Evolutionary conservation across 2,888 invertebrate genomes (phyloP), one percentile per base, ranked within the genome.

Genomic region (Agrotis segetum): DNA sequence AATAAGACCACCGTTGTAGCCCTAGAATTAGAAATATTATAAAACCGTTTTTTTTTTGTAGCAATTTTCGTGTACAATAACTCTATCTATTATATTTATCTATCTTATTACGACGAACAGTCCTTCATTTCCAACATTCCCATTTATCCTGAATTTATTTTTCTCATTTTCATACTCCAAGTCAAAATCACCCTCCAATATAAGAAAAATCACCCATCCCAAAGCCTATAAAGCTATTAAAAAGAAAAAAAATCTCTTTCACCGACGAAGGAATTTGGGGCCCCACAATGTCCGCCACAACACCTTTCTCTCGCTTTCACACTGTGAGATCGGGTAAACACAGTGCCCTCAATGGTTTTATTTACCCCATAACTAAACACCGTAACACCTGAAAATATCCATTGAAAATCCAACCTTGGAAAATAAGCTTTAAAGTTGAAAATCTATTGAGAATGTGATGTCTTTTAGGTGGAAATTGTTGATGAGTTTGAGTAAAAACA

Each of bases 291-390:
- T 87, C 88, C 86, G 88, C 84, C 82, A 88, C 47, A 52, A 85
- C 85, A 88, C 92, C 94, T 95, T 95, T 95, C 95, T 92, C 94
- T 87, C 61, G 92, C 95, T 95, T 95, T 95, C 95, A 90, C 93
- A 79, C 85, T 81, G 88, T 84, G 88, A 91, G 90, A 84, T 81
- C 84, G 74, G 60, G 91, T 92, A 92, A 93, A 91, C 92, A 91
- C 88, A 87, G 88, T 92, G 92, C 88, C 92, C 92, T 88, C 90
- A 82, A 90, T 91, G 88, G 82, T 82, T 75, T 52, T 65, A 72
- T 66, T 56, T 62, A 67, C 71, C 62, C 56, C 59, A 50, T 70
- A 47, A 47, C 16, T 73, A 58, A 88, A 84, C 69, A 81, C 61
- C 83, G 47, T 82, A 90, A 83, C 47, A 79, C 14, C 66, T 3